These are phyloP conservation scores for Cairina moschata DNA, from an alignment of 2,113 vertebrate genomes.

Conservation along the genomic window DNA sequence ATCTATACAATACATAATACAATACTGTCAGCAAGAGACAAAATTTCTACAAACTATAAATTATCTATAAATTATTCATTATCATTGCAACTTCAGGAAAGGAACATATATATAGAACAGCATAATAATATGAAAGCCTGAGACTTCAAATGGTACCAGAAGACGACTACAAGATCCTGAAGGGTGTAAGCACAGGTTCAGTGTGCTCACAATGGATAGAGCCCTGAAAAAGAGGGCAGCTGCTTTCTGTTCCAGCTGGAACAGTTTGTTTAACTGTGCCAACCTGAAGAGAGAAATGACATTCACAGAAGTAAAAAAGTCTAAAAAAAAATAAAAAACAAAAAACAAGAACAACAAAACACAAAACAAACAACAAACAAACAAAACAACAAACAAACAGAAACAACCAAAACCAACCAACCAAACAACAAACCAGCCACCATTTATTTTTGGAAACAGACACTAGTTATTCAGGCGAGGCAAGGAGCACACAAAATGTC, in stretches of 20 bases:
- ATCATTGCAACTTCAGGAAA: background rate
- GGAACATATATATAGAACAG: background rate
- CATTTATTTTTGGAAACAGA: background rate
- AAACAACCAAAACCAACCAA: no score
- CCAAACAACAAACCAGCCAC: no score
- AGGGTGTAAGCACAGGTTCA: background rate
- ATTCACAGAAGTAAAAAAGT: background rate
- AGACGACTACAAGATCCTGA: background rate
- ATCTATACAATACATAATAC: background rate
- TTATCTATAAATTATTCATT: slow-evolving; percentile 31
- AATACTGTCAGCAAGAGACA: background rate
- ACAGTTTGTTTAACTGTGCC: background rate
- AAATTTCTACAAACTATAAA: background rate
- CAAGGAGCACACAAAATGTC: background rate
- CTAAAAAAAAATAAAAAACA: background rate
- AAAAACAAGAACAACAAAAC: no score
- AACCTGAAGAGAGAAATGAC: background rate
- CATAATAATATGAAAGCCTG: background rate
- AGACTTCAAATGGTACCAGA: background rate
- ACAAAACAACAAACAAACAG: no score
- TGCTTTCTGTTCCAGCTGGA: background rate
- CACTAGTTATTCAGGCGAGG: background rate
- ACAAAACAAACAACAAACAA: no score
- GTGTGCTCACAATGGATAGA: background rate
- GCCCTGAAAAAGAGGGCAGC: background rate